Evolutionary conservation across 2,113 vertebrate species (phyloP), one percentile per base, ranked within the genome.

Genomic region (Zosterops pallidus): DNA sequence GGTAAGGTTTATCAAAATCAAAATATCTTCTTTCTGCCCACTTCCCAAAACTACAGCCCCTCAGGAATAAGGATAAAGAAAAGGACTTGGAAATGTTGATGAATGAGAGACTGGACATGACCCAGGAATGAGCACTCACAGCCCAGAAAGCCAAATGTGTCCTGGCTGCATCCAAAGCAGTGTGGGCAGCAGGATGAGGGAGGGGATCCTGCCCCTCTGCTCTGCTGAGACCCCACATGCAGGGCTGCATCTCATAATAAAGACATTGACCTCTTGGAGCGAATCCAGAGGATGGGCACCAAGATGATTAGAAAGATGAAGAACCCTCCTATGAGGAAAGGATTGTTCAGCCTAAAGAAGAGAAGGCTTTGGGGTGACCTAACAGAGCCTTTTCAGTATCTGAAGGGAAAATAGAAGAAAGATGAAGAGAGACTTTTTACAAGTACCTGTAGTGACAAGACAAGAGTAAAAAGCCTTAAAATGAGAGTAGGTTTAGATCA

Each of bases 151-250:
- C 24, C n/a, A 83, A 35, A 25, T 1, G 3, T 62, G 8, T 69
- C 17, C 47, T 26, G 39, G 29, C 25, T 83, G 29, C 17, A 47
- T 22, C n/a, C 29, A 68, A 46, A 68, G 29, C 33, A 60, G 23
- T 0, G 2, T 18, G 28, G 33, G 5, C 29, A 64, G 11, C 35
- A 64, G 35, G 21, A 2, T 4, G 8, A 47, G 29, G 17, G 24
- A 68, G 14, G n/a, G 12, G 21, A 83, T 68, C 7, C 49, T 89
- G 15, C 6, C 22, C 22, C 31, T 29, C 50, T 49, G 22, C 19
- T 28, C 46, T 41, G 29, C 67, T 33, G 52, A 39, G 8, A 44
- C 3, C 20, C 14, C 33, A 65, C 28, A 16, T 39, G 26, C 2
- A 60, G 28, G 4, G 29, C 60, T 60, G 33, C 44, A 60, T 8